phyloP scores from a whole-genome alignment of 2,888 invertebrate species.

The Conomelus anceps region DNA sequence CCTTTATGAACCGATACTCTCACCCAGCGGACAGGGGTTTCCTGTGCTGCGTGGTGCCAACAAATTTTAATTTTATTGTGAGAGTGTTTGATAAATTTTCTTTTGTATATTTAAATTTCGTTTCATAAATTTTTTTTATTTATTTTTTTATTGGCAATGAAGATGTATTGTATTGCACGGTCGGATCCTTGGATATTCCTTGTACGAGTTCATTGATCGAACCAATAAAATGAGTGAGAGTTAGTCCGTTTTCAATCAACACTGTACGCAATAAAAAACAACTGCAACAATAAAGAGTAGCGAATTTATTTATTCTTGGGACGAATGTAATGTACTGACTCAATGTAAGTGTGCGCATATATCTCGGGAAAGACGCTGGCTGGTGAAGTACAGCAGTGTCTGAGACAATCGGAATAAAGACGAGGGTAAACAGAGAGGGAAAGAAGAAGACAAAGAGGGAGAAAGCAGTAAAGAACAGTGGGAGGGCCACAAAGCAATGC shows the following conservation, averaged over 20 bases:
- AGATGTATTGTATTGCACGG: too few species aligned
- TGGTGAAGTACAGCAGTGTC: neutral
- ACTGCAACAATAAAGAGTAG: neutral
- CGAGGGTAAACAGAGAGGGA: neutral
- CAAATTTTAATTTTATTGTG: too few species aligned
- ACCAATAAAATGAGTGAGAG: too few species aligned
- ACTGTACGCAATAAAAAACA: neutral
- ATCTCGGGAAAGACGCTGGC: neutral
- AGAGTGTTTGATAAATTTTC: too few species aligned
- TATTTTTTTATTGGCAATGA: too few species aligned
- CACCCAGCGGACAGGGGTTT: too few species aligned
- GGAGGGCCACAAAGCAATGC: neutral
- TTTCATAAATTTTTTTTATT: too few species aligned
- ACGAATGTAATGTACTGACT: neutral
- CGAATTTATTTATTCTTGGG: neutral
- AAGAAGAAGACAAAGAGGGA: neutral
- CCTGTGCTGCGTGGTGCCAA: too few species aligned
- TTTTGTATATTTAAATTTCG: too few species aligned
- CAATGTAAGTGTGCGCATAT: neutral
- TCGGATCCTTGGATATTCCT: too few species aligned
- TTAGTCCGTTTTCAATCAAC: neutral
- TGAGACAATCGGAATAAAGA: neutral
- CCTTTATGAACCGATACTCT: too few species aligned
- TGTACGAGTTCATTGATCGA: too few species aligned
- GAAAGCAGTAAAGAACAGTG: neutral